These are phyloP conservation scores for Cephus runcator DNA, from an alignment of 2,888 invertebrate species.

Conservation along the genomic window DNA sequence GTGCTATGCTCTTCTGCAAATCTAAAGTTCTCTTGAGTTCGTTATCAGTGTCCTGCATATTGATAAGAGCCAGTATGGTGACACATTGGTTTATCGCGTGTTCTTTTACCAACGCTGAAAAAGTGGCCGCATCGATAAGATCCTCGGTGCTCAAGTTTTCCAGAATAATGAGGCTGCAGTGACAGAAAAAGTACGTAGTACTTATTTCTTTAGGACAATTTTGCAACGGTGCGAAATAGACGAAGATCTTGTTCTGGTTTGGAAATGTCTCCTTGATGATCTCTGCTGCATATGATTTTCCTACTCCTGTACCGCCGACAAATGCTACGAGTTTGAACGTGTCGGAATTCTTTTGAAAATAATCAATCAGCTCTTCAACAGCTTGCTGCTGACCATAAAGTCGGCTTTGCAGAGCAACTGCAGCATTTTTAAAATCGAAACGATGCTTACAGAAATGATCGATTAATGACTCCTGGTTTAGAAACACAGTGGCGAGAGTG, in stretches of 20 bases:
- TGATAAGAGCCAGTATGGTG: constrained; percentile 47
- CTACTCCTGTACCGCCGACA: constrained; percentile 57
- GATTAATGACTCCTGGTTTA: constrained; percentile 11
- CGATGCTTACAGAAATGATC: constrained; percentile 28
- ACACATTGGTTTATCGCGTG: constrained; percentile 36
- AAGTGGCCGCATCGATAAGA: constrained; percentile 34
- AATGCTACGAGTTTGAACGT: constrained; percentile 44
- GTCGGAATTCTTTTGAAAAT: constrained; percentile 28
- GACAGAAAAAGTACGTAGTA: constrained; percentile 32
- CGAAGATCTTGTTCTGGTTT: constrained; percentile 27
- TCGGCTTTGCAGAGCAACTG: constrained; percentile 35
- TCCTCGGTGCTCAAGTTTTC: constrained; percentile 52
- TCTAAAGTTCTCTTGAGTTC: constrained; percentile 34
- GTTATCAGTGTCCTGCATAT: constrained; percentile 39
- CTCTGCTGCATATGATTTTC: constrained; percentile 54
- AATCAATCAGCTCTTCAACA: constrained; percentile 29
- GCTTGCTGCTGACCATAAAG: constrained; percentile 52
- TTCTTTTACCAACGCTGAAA: constrained; percentile 29
- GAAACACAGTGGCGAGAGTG: constrained; percentile 14
- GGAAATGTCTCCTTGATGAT: constrained; percentile 49
- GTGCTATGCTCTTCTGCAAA: constrained; percentile 29
- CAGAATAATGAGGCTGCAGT: constrained; percentile 50
- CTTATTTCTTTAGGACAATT: constrained; percentile 27
- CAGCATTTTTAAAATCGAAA: constrained; percentile 38
- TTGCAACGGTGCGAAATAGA: constrained; percentile 39